Evolutionary conservation across 2,113 vertebrate species (phyloP).

Genomic region (Drymodes brunneopygia): DNA sequence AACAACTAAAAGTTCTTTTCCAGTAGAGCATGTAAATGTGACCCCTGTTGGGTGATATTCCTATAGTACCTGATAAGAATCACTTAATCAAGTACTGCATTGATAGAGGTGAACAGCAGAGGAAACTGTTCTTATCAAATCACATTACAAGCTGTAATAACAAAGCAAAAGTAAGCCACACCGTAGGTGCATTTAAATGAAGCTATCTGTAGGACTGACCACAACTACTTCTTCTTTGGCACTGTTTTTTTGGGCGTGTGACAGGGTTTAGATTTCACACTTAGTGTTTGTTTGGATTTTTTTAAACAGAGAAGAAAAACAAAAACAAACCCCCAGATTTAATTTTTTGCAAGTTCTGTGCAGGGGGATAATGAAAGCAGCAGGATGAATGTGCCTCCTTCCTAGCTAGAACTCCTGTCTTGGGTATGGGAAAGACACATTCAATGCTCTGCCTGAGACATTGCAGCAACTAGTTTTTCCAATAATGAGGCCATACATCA

Average conservation of each 20-base stretch:
- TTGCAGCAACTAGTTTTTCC: not conserved
- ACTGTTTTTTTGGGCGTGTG: accelerated
- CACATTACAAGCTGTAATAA: not conserved
- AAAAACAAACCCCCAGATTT: not conserved
- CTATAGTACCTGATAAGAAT: slow-evolving; percentile 59
- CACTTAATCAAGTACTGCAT: not conserved
- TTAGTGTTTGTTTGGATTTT: not conserved
- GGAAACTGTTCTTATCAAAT: not conserved
- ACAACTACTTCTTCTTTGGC: not conserved
- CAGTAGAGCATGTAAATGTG: slow-evolving; percentile 67
- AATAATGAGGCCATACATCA: not conserved
- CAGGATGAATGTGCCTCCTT: not conserved
- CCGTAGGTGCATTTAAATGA: not conserved
- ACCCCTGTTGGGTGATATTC: slow-evolving; percentile 58
- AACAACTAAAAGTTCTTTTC: slow-evolving; percentile 65
- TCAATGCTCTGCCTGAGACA: not conserved
- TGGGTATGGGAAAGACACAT: not conserved
- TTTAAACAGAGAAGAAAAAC: not conserved
- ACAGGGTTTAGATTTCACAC: not conserved
- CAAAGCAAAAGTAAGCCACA: not conserved
- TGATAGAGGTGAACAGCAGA: not conserved
- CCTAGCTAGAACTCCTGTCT: not conserved
- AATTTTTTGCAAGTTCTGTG: not conserved
- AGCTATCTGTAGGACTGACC: not conserved
- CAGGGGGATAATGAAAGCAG: not conserved